Evolutionary conservation across 2,113 vertebrate species (phyloP).

Genomic region (Gnathonemus echidnorhynchus): DNA sequence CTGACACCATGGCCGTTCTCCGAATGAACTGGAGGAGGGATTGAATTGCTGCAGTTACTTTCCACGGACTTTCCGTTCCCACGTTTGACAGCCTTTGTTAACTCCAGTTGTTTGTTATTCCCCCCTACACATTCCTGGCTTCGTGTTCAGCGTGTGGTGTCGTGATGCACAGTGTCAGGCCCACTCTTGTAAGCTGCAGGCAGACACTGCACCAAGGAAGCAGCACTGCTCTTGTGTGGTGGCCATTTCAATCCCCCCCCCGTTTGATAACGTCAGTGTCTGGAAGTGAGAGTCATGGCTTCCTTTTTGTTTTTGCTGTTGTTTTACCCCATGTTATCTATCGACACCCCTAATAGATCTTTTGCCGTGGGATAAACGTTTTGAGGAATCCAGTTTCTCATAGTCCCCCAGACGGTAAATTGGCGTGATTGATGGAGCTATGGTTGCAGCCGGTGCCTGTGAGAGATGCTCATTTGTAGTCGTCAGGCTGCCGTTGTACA

Average conservation of each 20-base stretch:
- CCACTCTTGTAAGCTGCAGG: background rate
- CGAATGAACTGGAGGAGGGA: background rate
- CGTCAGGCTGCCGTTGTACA: background rate
- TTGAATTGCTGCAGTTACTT: background rate
- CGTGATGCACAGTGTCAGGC: background rate
- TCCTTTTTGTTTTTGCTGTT: background rate
- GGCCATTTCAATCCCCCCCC: background rate
- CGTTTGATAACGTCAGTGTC: conserved; percentile 1
- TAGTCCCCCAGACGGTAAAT: conserved; percentile 13
- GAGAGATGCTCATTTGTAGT: conserved; percentile 9
- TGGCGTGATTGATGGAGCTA: conserved; percentile 16
- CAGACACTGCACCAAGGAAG: background rate
- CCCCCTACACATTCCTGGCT: background rate
- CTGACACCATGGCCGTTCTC: background rate
- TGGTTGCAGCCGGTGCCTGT: background rate
- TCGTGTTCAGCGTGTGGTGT: background rate
- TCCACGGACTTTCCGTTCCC: background rate
- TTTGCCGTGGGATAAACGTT: conserved; percentile 18
- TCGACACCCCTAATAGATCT: conserved; percentile 21
- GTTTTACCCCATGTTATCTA: background rate
- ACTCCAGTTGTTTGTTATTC: background rate
- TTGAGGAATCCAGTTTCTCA: conserved; percentile 18
- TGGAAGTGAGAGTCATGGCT: conserved; percentile 12
- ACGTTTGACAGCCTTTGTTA: background rate
- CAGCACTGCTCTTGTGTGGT: background rate